A percentile compares a stretch with the other conserved stretches of the same genome.
Evolutionary conservation across 2,113 vertebrate genomes (phyloP).

Genomic region (Cebus imitator): DNA sequence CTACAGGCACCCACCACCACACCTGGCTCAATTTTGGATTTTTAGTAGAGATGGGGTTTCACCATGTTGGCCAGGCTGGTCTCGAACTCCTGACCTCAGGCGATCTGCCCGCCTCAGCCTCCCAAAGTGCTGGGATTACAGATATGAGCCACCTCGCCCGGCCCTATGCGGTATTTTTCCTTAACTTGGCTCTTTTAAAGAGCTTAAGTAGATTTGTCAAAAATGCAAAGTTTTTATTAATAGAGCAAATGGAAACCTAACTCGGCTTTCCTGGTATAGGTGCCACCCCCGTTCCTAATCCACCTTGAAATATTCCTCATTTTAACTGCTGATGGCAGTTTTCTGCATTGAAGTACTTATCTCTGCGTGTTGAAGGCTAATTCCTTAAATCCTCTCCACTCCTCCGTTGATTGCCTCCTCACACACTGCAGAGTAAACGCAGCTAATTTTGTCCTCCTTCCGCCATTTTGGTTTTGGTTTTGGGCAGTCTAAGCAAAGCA

Average conservation of each 20-base stretch:
- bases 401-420: neutral
- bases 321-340: neutral
- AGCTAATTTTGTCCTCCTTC: neutral
- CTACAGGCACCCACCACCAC: too few relatives aligned
- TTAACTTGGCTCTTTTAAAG: neutral
- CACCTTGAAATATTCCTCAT: neutral
- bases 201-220: neutral
- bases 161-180: too few relatives aligned
- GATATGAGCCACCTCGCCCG: too few relatives aligned
- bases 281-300: neutral
- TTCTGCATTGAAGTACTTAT: neutral
- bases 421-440: neutral
- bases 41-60: too few relatives aligned
- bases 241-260: neutral
- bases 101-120: too few relatives aligned
- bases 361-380: accelerated
- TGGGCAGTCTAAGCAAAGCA: neutral
- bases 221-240: neutral
- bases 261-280: neutral
- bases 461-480: neutral
- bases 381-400: neutral
- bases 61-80: too few relatives aligned
- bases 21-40: too few relatives aligned
- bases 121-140: too few relatives aligned
- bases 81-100: too few relatives aligned